Evolutionary conservation across 2,888 invertebrate genomes (phyloP), one percentile per base, ranked within the genome.

Genomic region (Trimorus sp.): DNA sequence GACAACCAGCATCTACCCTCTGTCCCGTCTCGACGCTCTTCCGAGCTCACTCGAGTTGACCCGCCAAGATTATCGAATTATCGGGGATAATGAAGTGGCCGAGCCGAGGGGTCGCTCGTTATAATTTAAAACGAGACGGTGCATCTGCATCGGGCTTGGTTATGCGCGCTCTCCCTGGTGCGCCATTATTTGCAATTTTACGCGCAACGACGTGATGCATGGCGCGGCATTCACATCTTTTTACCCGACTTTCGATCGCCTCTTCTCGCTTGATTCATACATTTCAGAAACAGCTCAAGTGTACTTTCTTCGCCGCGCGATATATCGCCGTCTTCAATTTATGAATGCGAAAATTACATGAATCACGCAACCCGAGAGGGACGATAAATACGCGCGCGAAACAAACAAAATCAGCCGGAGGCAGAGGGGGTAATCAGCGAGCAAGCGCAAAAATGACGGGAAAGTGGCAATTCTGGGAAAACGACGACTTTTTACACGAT

Each of bases 121-220:
- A 82, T 73, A 73, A 77, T 73, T 77, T 77, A 59, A 73, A 82
- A 77, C 69, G 77, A 82, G 77, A 58, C 59, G 71, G 68, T 68
- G 73, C 56, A 68, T 77, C 58, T 73, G 54, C 73, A 54, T 65
- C 58, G 14, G 53, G 69, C 49, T 49, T 49, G 40, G 56, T 49
- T 63, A 66, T 63, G n/a, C 53, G 58, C 45, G 65, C 70, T 63
- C 53, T 77, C 54, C 77, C 68, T 56, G 40, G 70, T 70, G 63
- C 68, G 58, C 68, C 77, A 69, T 82, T 82, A 82, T 78, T 82
- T 82, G 78, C 78, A 59, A 74, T 78, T 73, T 69, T 63, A 54
- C 59, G 48, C 63, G 38, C 49, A 36, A 59, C 42, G 58, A 65
- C 62, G 38, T 78, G 62, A 82, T 74, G 65, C 78, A 82, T 82